Base-by-base conservation (phyloP, 2,113 vertebrate genomes). In the Actenoides lindsayi region DNA sequence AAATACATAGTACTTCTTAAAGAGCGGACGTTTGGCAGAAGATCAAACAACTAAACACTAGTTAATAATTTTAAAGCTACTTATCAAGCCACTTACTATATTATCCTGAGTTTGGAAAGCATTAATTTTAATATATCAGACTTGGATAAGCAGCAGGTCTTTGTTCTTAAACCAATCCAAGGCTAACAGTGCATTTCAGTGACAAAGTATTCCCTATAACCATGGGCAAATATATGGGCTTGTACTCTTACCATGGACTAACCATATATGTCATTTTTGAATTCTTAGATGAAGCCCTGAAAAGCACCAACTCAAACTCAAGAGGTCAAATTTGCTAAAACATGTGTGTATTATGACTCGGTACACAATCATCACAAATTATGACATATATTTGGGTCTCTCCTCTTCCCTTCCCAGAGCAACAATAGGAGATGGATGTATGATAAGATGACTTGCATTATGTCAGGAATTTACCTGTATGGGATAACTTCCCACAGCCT, bases 361-460 rank as follows among this genome's bases (percentile, higher is more conserved):
- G 15, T 8, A 63, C 20, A 12, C 28, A 28, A 70, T 31, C 39
- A 56, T 3, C 71, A 76, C 27, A 59, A 69, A 56, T 16, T 16
- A 64, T 31, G 0, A 71, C 10, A 6, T 15, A 6, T 15, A 42
- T 59, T 65, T 80, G n/a, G 21, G 56, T 51, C 51, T 74, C 25
- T 82, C 78, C n/a, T 74, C 25, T 82, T 81, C n/a, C 18, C 46
- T 44, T 90, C 35, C 12, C 8, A 18, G 3, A 83, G 35, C n/a
- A 80, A 53, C 30, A 62, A n/a, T 20, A 63, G 70, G 33, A 62
- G 13, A 56, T 11, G 0, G 0, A 46, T 3, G 3, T 6, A 81
- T 0, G 7, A 16, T 9, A 59, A 44, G 14, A 56, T 42, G 19
- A 84, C 12, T 75, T 39, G 33, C 6, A 64, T 1, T 2, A 69